Evolutionary conservation across 2,113 vertebrate genomes (phyloP).

Genomic region (Psittacula cyanocephala): DNA sequence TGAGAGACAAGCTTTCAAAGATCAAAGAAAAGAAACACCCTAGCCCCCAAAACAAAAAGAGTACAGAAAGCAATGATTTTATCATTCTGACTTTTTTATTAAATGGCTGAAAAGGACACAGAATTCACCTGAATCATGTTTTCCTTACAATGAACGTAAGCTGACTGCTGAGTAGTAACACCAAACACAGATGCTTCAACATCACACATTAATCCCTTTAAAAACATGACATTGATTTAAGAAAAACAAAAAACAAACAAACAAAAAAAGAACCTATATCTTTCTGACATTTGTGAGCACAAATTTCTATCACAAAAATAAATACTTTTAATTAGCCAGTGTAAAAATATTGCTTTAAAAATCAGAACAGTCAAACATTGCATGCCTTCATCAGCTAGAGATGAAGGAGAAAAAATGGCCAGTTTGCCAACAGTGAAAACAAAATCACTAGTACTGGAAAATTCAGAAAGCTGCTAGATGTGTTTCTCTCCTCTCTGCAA

Average conservation of each 20-base stretch:
- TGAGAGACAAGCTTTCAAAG: not conserved
- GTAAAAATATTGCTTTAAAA: not conserved
- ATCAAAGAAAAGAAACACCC: not conserved
- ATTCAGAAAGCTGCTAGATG: not conserved
- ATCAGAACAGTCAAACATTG: not conserved
- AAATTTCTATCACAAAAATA: not conserved
- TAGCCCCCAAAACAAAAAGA: not conserved
- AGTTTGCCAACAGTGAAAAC: not conserved
- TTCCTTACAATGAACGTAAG: not conserved
- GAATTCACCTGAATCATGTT: not conserved
- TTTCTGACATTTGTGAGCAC: not conserved
- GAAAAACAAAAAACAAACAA: not conserved
- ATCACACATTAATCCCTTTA: not conserved
- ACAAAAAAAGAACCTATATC: not conserved
- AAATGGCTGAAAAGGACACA: not conserved
- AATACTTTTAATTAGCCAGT: not conserved
- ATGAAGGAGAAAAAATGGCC: accelerated
- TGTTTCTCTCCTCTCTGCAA: not conserved
- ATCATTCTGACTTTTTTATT: not conserved
- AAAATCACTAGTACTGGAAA: not conserved
- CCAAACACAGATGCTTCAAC: not conserved
- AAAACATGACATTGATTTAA: not conserved
- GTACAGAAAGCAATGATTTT: not conserved
- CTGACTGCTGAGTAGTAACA: not conserved
- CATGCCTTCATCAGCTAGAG: not conserved